Evolutionary conservation across 2,113 vertebrate genomes (phyloP), one percentile per base, ranked within the genome.

Genomic region (Nannobrachium achirus): DNA sequence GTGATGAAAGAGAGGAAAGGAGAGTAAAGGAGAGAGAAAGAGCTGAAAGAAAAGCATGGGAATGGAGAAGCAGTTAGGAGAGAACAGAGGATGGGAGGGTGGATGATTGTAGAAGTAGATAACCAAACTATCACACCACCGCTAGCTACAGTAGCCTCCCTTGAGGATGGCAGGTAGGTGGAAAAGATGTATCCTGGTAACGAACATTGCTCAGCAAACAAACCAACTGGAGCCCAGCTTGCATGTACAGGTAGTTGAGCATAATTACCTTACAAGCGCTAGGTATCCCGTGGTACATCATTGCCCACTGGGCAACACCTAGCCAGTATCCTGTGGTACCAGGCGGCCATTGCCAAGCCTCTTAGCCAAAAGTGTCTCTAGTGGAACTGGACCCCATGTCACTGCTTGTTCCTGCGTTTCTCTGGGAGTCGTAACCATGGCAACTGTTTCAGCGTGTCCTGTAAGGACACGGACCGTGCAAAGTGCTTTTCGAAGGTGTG

Each of bases 371-470:
- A 89, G 90, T 93, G 84, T 79, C 81, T 76, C 61, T 70, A 69
- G 71, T 77, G 88, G 88, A 87, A 82, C 78, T 56, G 73, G 83
- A 88, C 80, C 76, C 82, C 71, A 33, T 83, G 81, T 86, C 89
- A 86, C 72, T 84, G 87, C 79, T 71, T 86, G 82, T 79, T 81
- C 77, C 70, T 80, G 80, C 38, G 82, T 88, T 89, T 88, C 89
- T 85, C 65, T 73, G 67, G 83, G 84, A 90, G 91, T 81, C 25
- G 85, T 90, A 73, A 75, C 92, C 83, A 92, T 91, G 85, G 91
- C 85, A 93, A 93, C 91, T 79, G 88, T 76, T 85, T 89, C 64
- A 33, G 25, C 25, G 25, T 33, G 25, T 33, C 25, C 25, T 33
- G 3, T 33, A 33, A 48, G 2, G 46, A 14, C 7, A 48, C 13